A percentile compares a stretch with the other conserved stretches of the same genome.
Conservation (phyloP, 2,113 vertebrate genomes). For the Penelope pileata region DNA sequence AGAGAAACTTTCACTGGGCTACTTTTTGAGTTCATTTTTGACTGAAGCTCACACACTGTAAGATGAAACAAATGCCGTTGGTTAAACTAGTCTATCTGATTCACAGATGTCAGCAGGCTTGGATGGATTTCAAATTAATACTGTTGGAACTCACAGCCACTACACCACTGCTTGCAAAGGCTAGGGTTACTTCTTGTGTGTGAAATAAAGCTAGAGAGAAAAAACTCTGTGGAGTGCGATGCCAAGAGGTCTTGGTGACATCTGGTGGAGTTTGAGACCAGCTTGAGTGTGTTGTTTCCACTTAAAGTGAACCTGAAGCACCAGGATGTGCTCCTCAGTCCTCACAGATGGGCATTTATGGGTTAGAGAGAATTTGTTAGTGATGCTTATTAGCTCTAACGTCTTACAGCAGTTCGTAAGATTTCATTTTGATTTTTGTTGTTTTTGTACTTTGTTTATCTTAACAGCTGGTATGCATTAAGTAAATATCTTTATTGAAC, state of each 20-base stretch:
- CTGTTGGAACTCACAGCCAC: neutral
- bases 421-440: neutral
- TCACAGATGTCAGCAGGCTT: neutral
- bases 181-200: neutral
- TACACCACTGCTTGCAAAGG: neutral
- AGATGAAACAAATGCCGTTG: neutral
- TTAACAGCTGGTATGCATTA: neutral
- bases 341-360: neutral
- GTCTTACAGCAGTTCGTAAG: neutral
- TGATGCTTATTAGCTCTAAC: neutral
- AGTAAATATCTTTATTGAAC: neutral
- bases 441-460: neutral
- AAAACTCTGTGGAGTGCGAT: neutral
- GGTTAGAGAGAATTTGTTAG: neutral
- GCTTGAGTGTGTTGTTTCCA: neutral
- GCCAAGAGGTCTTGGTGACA: neutral
- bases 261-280: neutral
- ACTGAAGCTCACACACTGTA: neutral
- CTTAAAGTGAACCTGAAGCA: neutral
- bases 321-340: neutral
- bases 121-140: neutral
- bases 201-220: neutral
- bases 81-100: neutral
- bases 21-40: neutral
- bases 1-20: neutral